Evolutionary conservation across 2,113 vertebrate species (phyloP), one percentile per base, ranked within the genome.

Genomic region (Corvus cornix): DNA sequence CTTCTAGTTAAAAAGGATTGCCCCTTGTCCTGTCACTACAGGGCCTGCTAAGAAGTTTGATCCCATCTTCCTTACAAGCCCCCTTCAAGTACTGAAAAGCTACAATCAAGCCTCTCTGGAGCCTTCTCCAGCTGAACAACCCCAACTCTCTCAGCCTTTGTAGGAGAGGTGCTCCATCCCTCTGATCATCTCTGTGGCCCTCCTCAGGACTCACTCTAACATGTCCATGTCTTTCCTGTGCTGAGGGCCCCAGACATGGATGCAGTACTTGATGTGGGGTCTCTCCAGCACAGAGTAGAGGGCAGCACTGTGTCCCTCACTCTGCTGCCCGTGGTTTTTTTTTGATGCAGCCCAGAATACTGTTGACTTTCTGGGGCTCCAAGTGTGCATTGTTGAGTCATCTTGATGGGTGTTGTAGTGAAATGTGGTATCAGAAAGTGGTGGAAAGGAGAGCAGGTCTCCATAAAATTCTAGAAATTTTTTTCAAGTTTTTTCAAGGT

Each of bases 221-320:
- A 5, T 26, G 26, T 43, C 31, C 1, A 0, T 15, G 14, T 59
- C 44, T 52, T 67, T 74, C 44, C 44, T 67, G 52, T 59, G 60
- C 52, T 52, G 28, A 44, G 52, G 27, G 43, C 33, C 33, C 33
- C 37, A 66, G 52, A 33, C 27, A 24, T 3, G 18, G 51, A 15
- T 0, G 7, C 35, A 24, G 27, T 16, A 28, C 37, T 66, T 33
- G 52, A n/a, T 0, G 0, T 20, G 52, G 7, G 26, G 15, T 51
- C 41, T 55, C 27, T 16, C 31, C 51, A 44, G 58, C 51, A 43
- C 49, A 41, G 66, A 64, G 41, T 44, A 58, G 86, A 66, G 27
- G 52, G 15, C 44, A 74, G 37, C 53, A 59, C 31, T 0, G 0
- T 51, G 86, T 37, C 33, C 14, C 52, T 74, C 17, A 12, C 6